These are phyloP conservation scores for Turdus rufiventris DNA, from an alignment of 2,113 vertebrate species.

Conservation along the genomic window DNA sequence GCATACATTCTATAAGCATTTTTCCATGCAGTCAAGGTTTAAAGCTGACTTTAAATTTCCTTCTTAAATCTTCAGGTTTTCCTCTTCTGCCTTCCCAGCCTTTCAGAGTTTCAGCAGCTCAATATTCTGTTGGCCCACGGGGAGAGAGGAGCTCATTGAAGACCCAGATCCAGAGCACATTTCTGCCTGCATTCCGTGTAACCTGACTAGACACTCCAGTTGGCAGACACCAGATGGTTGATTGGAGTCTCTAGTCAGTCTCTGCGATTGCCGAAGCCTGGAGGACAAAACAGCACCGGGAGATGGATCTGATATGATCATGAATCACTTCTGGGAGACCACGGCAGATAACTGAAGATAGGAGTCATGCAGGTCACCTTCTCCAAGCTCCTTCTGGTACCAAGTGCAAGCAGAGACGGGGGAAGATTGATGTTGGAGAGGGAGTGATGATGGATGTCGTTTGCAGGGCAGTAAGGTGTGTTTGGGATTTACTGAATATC, in stretches of 20 bases:
- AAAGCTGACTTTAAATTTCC: background rate
- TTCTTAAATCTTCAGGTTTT: background rate
- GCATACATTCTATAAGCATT: background rate
- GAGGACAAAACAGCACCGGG: slow-evolving; percentile 48
- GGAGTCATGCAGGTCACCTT: slow-evolving; percentile 16
- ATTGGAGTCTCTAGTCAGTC: slow-evolving; percentile 57
- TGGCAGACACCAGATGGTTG: slow-evolving; percentile 71
- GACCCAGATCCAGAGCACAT: slow-evolving; percentile 22
- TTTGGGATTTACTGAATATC: background rate
- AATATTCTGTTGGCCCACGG: background rate
- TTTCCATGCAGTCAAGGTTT: background rate
- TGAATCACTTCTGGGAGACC: slow-evolving; percentile 57
- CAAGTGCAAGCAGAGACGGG: background rate
- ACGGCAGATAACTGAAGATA: background rate
- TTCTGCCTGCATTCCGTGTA: slow-evolving; percentile 37
- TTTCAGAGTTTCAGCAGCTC: background rate
- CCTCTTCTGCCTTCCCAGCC: background rate
- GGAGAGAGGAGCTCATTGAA: background rate
- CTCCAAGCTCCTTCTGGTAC: background rate
- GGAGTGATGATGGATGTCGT: background rate
- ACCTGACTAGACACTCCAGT: slow-evolving; percentile 66
- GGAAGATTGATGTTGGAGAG: background rate
- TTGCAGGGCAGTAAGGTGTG: background rate
- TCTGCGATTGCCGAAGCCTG: slow-evolving; percentile 51
- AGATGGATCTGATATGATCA: slow-evolving; percentile 48